Percentiles rank a stretch among this genome's conserved stretches.
These are phyloP conservation scores for Lithodes maja DNA, from an alignment of 2,888 invertebrate species.

Conservation along the genomic window DNA sequence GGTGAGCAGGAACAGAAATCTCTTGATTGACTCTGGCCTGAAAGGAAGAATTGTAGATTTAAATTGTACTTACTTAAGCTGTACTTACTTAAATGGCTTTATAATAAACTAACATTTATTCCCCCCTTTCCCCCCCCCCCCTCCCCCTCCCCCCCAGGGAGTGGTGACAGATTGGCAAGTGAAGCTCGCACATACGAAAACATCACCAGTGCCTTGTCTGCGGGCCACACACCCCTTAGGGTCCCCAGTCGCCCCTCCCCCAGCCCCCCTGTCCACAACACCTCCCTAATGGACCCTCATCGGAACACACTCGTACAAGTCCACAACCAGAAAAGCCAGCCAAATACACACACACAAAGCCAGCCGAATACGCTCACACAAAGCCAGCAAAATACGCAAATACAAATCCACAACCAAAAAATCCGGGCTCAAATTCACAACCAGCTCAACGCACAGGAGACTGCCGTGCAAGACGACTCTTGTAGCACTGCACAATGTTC, in stretches of 20 bases:
- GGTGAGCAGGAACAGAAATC: no score
- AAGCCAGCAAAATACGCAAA: no score
- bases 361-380: no score
- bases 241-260: constrained; percentile 54
- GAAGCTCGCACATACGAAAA: constrained; percentile 36
- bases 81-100: no score
- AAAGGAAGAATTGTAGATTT: no score
- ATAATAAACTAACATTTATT: not conserved
- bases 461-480: not conserved
- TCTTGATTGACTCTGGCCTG: no score
- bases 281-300: not conserved
- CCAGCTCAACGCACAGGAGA: no score
- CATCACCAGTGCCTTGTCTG: constrained; percentile 15
- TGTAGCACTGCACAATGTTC: no score
- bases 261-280: constrained; percentile 49
- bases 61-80: no score
- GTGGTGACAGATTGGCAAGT: not conserved
- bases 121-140: not conserved
- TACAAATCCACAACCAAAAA: constrained; percentile 36
- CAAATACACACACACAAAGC: no score
- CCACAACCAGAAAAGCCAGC: constrained; percentile 14
- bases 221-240: constrained; percentile 41
- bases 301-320: no score
- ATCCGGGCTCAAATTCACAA: not conserved
- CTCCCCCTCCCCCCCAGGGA: not conserved